Percentiles rank a stretch among this genome's conserved stretches.
Evolutionary conservation across 2,797 vertebrate genomes (phyloP).

Genomic region (Sus cebifrons): DNA sequence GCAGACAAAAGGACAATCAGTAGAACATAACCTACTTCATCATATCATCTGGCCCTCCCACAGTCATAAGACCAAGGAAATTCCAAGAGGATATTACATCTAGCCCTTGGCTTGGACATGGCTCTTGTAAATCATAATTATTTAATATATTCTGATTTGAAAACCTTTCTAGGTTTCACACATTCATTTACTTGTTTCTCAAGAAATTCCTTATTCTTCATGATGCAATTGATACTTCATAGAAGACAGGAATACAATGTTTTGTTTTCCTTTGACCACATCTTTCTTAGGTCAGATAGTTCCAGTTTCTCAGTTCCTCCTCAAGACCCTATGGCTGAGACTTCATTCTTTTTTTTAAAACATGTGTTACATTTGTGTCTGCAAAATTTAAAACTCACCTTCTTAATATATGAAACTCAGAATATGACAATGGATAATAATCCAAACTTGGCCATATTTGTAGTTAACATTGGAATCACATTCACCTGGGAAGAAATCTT

Average conservation of each 20-base stretch:
- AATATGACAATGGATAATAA: background rate
- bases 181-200: background rate
- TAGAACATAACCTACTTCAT: background rate
- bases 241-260: background rate
- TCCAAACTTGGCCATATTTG: background rate
- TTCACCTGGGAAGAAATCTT: background rate
- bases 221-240: background rate
- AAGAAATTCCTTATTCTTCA: background rate
- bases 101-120: background rate
- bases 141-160: conserved; percentile 7
- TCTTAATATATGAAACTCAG: background rate
- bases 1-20: background rate
- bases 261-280: background rate
- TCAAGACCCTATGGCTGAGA: background rate
- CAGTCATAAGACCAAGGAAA: background rate
- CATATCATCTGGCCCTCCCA: background rate
- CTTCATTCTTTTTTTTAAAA: background rate
- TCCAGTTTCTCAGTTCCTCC: background rate
- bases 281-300: background rate
- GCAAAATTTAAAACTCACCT: background rate
- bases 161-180: conserved; percentile 12
- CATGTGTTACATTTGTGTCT: background rate
- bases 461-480: background rate
- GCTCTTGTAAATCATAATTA: background rate
- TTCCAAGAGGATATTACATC: background rate